Conservation (phyloP, 2,113 vertebrate species). For the Henicopernis longicauda region DNA sequence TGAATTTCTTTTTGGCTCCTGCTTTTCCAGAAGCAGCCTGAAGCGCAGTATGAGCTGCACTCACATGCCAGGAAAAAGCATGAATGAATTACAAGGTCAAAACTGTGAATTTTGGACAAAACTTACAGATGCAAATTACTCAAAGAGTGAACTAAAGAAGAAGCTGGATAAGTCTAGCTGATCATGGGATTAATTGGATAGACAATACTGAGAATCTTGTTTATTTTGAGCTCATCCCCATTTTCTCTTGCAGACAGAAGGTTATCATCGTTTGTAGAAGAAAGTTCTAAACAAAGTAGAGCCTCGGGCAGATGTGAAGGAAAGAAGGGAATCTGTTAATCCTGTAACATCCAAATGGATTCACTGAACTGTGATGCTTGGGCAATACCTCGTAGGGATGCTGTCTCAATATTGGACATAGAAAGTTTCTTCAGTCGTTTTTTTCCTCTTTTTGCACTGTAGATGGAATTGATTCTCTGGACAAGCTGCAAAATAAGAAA, state of each 20-base stretch:
- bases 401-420: conserved; percentile 89
- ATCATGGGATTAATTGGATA: neutral
- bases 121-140: neutral
- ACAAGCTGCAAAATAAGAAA: conserved; percentile 82
- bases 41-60: neutral
- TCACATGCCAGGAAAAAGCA: neutral
- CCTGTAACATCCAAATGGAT: neutral
- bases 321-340: neutral
- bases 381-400: conserved; percentile 86
- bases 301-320: neutral
- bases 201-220: neutral
- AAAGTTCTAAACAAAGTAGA: neutral
- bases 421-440: conserved; percentile 95
- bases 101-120: neutral
- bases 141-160: neutral
- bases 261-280: neutral
- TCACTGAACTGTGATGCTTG: neutral
- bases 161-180: neutral
- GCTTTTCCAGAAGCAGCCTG: neutral
- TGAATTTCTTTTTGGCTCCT: neutral
- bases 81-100: neutral
- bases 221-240: neutral
- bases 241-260: neutral
- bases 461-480: conserved; percentile 98
- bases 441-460: conserved; percentile 97